Evolutionary conservation across 2,113 vertebrate species (phyloP), one percentile per base, ranked within the genome.

Genomic region (Tachycineta bicolor): DNA sequence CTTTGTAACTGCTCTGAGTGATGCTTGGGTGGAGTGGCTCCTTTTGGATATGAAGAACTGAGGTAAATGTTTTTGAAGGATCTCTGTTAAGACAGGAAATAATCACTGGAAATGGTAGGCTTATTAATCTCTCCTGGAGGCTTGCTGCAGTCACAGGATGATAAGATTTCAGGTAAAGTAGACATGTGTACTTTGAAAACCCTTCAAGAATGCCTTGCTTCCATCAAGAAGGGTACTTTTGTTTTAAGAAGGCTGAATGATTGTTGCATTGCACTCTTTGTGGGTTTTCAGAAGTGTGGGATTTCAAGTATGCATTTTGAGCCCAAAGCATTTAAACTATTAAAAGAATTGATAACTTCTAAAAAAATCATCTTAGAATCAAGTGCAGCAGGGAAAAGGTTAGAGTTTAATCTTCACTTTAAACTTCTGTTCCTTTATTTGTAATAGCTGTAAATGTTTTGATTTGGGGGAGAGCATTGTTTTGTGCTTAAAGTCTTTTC

Each of bases 221-320:
- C 52, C 33, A 29, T 41, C 21, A 53, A 33, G 59, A 73, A 73
- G 21, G 10, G 11, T 59, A 11, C 39, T 87, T 77, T 24, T 26
- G 33, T 75, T 86, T 65, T 65, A 25, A 69, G 67, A 60, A 90
- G 37, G 34, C 34, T 68, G 59, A 76, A 62, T 31, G 34, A 34
- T 77, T 8, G 2, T 62, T 31, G 15, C 2, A 0, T 50, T 33
- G 14, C 37, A 22, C 26, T 31, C 9, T 33, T 68, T 2, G 0
- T 56, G 41, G 17, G 11, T 24, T 84, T 82, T 55, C 11, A 12
- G 9, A 81, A 58, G 24, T 28, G 10, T 49, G 39, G 23, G 15
- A 18, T 92, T 90, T 82, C 76, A 83, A 17, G 41, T 18, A n/a
- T 53, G 49, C 10, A 4, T 85, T 87, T 76, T 79, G 49, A 92